Base-by-base conservation (phyloP, 2,888 invertebrate genomes). In the Agonum fuliginosum region DNA sequence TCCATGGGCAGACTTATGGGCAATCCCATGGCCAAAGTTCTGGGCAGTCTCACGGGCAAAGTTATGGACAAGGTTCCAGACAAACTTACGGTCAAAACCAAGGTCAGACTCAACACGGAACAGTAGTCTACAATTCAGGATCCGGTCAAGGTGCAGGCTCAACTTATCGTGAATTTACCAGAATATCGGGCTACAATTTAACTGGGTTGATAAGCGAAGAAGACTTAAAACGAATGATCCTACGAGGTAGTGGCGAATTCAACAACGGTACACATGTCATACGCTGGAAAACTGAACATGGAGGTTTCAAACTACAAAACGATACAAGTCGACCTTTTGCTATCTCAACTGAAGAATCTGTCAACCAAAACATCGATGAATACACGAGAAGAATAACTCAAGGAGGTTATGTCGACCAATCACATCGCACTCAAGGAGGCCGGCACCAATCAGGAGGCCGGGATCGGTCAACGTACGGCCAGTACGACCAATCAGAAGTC, bases 401-500 rank as follows among this genome's bases (percentile, higher is more conserved):
- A n/a, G 37, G 54, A 30, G 4, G n/a, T n/a, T n/a, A n/a, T 14
- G 2, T 43, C 4, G 69, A 22, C 8, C 43, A 43, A 43, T n/a
- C n/a, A n/a, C 10, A 41, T 3, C 41, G 20, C 5, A 1, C 27
- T 4, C 22, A 6, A 8, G 43, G 43, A 0, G 8, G 22, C 19
- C 6, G 27, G 1, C 30, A 62, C 30, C 62, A 67, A 67, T 43
- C 79, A 27, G 80, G 82, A 17, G 54, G 54, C 0, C 80, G 80
- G 48, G 79, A 74, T 46, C 79, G 78, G 10, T 71, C 69, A 14
- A 73, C 75, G 10, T 65, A 74, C 12, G 73, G 79, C 8, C 79
- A 81, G 14, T 78, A 81, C 14, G 77, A 80, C 20, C 72, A 78
- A 22, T 48, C 73, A 20, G 37, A 62, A 37, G 48, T 46, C 34